A percentile compares a stretch with the other conserved stretches of the same genome.
Evolutionary conservation across 1,140 invertebrate genomes (phyloP).

Genomic region (Magallana gigas): DNA sequence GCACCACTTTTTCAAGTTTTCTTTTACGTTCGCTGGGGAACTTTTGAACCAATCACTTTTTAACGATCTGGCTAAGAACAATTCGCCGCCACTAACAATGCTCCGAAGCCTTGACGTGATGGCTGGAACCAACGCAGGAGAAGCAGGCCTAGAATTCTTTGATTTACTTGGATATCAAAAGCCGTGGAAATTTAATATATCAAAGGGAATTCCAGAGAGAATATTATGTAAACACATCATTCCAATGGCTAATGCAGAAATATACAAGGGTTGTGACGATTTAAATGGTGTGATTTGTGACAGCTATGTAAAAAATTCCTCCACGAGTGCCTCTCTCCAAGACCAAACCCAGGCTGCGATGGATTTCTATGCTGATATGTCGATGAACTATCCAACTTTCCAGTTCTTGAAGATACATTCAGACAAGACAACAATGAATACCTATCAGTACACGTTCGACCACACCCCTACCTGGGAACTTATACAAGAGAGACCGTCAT

Average conservation of each 20-base stretch:
- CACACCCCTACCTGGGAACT: slow-evolving; percentile 45
- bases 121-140: slow-evolving; percentile 46
- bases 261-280: not conserved
- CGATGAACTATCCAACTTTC: slow-evolving; percentile 21
- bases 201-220: slow-evolving; percentile 24
- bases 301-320: not conserved
- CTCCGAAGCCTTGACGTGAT: slow-evolving; percentile 53
- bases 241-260: not conserved
- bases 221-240: slow-evolving; percentile 36
- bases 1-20: not conserved
- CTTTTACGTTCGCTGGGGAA: slow-evolving; percentile 40
- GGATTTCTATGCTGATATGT: slow-evolving; percentile 38
- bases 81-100: not conserved
- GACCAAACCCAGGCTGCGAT: not conserved
- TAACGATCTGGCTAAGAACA: not conserved
- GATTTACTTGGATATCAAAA: not conserved
- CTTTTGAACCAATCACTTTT: slow-evolving; percentile 38
- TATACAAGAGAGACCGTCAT: slow-evolving; percentile 42
- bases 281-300: slow-evolving; percentile 36
- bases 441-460: slow-evolving; percentile 49
- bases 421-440: not conserved
- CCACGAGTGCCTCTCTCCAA: not conserved
- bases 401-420: slow-evolving; percentile 34
- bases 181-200: slow-evolving; percentile 5
- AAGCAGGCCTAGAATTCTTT: slow-evolving; percentile 44